Percentiles rank a stretch among this genome's conserved stretches.
Evolutionary conservation across 2,113 vertebrate species (phyloP).

Genomic region (Amphiprion ocellaris): DNA sequence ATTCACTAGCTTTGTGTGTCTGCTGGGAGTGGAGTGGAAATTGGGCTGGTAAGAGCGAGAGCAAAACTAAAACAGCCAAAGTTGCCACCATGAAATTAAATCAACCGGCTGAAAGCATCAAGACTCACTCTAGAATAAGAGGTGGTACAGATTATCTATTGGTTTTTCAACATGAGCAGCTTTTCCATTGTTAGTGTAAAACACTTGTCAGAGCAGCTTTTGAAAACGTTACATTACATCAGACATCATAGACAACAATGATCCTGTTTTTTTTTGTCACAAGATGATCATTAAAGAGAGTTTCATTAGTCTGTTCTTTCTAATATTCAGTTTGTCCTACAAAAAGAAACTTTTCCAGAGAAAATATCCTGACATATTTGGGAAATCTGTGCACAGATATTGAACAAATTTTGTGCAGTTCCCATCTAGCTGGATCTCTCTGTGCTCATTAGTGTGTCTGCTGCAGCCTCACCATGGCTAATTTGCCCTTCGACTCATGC

Average conservation of each 20-base stretch:
- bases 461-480: slow-evolving; percentile 24
- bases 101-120: neutral
- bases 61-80: slow-evolving; percentile 6
- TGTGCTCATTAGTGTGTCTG: slow-evolving; percentile 50
- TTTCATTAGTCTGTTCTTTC: slow-evolving; percentile 11
- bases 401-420: slow-evolving; percentile 25
- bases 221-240: neutral
- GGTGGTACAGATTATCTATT: neutral
- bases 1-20: neutral
- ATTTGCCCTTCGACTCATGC: slow-evolving; percentile 45
- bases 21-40: slow-evolving; percentile 11
- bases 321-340: neutral
- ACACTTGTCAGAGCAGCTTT: neutral
- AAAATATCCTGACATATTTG: slow-evolving; percentile 29
- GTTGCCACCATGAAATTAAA: slow-evolving; percentile 12
- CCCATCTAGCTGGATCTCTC: slow-evolving; percentile 28
- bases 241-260: neutral
- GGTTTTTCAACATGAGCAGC: neutral
- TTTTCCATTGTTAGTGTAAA: neutral
- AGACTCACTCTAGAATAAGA: neutral
- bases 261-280: neutral
- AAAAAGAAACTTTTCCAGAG: neutral
- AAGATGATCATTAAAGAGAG: neutral
- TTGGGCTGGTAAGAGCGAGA: neutral
- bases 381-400: slow-evolving; percentile 17